These are phyloP conservation scores for Xylocopa sonorina DNA, from an alignment of 1,140 invertebrate genomes.

Conservation along the genomic window DNA sequence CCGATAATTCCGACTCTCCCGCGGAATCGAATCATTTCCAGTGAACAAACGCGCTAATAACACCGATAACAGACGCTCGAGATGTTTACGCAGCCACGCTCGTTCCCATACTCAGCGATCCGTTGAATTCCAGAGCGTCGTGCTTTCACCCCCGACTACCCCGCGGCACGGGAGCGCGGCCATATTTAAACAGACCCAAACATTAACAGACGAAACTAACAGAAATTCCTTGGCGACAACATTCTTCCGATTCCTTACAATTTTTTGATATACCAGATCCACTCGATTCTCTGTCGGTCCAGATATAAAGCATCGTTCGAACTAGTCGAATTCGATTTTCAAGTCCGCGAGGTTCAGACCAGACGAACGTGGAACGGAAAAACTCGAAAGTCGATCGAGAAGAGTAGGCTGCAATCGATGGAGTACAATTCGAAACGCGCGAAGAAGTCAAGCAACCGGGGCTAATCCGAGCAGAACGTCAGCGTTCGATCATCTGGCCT, in stretches of 20 bases:
- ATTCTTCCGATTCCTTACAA: not conserved
- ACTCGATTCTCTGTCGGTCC: not conserved
- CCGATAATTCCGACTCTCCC: not conserved
- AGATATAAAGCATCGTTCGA: too few relatives aligned
- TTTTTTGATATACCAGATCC: not conserved
- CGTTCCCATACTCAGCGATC: not conserved
- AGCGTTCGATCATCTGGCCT: too few relatives aligned
- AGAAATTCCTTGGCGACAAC: not conserved
- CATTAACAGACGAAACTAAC: not conserved
- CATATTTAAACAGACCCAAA: conserved; percentile 9
- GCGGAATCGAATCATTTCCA: not conserved
- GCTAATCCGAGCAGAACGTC: too few relatives aligned
- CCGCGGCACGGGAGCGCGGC: not conserved
- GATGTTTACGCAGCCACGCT: conserved; percentile 1
- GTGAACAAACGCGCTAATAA: not conserved
- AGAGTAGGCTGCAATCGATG: too few relatives aligned
- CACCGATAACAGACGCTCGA: not conserved
- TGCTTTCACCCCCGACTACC: not conserved
- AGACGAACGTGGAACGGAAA: too few relatives aligned
- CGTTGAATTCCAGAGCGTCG: not conserved
- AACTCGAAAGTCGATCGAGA: too few relatives aligned
- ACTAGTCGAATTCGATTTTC: too few relatives aligned
- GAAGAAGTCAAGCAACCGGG: too few relatives aligned
- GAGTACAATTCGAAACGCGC: too few relatives aligned
- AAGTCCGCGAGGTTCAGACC: too few relatives aligned